Conservation (phyloP, 2,113 vertebrate genomes). For the Excalfactoria chinensis region DNA sequence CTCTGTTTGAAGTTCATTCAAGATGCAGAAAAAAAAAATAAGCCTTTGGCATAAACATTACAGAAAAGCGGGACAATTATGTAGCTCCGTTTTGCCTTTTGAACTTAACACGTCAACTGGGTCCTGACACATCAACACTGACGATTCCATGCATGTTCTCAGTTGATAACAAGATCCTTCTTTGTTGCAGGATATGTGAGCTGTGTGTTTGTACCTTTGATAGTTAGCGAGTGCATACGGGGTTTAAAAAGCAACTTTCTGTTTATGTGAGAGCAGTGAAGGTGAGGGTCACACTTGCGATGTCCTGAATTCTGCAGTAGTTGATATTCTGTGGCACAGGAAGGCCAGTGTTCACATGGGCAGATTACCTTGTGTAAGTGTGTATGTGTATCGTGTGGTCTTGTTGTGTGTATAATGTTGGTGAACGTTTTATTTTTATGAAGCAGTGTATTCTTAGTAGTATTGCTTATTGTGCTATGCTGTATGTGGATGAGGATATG, state of each 20-base stretch:
- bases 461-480: neutral
- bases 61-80: neutral
- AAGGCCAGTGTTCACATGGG: neutral
- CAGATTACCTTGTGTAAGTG: neutral
- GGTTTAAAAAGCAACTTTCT: neutral
- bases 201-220: neutral
- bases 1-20: neutral
- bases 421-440: neutral
- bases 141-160: rapidly evolving
- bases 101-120: neutral
- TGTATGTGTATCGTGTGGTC: neutral
- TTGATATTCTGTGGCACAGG: neutral
- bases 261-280: neutral
- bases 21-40: neutral
- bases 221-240: neutral
- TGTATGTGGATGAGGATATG: rapidly evolving
- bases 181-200: neutral
- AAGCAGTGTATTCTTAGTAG: neutral
- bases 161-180: neutral
- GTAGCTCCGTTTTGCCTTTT: neutral
- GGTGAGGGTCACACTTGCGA: neutral
- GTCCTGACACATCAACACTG: neutral
- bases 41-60: neutral
- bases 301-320: neutral
- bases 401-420: neutral